Percentiles rank a stretch among this genome's conserved stretches.
Conservation (phyloP, 2,888 invertebrate species). For the Brachypalpus laphriformis region DNA sequence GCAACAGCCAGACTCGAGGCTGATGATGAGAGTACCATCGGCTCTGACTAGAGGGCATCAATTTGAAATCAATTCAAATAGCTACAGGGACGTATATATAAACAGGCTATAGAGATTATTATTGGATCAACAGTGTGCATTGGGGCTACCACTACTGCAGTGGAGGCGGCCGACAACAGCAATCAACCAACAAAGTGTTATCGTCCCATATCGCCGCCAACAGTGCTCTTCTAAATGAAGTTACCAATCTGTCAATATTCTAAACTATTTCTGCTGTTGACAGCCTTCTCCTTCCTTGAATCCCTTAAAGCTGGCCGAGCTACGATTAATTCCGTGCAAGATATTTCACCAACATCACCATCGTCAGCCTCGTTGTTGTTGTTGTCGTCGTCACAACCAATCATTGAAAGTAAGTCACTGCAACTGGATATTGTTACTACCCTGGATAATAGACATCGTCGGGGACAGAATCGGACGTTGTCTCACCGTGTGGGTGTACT, state of each 20-base stretch:
- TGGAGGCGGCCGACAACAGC: constrained; percentile 12
- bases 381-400: constrained; percentile 25
- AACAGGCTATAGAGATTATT: neutral
- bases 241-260: constrained; percentile 82
- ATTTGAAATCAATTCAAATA: constrained; percentile 44
- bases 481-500: constrained; percentile 78
- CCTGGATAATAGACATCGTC: constrained; percentile 41
- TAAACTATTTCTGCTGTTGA: constrained; percentile 83
- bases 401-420: constrained; percentile 47
- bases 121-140: constrained; percentile 19
- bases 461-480: constrained; percentile 43
- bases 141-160: constrained; percentile 15
- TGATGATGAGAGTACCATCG: constrained; percentile 40
- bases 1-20: constrained; percentile 52
- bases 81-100: neutral
- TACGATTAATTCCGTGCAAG: constrained; percentile 56
- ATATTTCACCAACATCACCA: constrained; percentile 52
- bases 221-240: constrained; percentile 81
- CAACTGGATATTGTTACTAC: constrained; percentile 48
- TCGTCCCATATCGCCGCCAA: constrained; percentile 50
- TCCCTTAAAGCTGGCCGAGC: constrained; percentile 76
- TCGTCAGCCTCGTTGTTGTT: constrained; percentile 38
- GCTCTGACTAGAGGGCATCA: constrained; percentile 35
- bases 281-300: constrained; percentile 81
- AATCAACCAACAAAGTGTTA: constrained; percentile 55